A percentile compares a stretch with the other conserved stretches of the same genome.
These are phyloP conservation scores for Gymnothorax reevesii DNA, from an alignment of 2,797 vertebrate genomes.

Conservation along the genomic window DNA sequence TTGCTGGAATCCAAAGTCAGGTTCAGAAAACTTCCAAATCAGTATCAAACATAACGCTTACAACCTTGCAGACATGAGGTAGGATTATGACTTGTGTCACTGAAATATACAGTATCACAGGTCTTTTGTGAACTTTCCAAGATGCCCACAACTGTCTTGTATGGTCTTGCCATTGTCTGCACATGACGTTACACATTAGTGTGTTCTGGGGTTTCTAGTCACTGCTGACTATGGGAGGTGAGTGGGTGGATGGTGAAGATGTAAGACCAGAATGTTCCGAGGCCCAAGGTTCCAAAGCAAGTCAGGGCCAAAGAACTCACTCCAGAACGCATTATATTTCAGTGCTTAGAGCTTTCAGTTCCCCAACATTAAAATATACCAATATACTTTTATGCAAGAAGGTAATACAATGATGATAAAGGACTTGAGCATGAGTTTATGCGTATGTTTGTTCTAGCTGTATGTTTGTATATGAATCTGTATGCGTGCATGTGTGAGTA, in stretches of 20 bases:
- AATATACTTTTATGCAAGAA: neutral
- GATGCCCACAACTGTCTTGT: neutral
- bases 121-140: neutral
- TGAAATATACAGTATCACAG: neutral
- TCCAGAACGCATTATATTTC: neutral
- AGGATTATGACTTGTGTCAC: neutral
- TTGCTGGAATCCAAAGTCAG: neutral
- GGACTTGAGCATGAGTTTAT: too few relatives aligned
- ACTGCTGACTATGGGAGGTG: neutral
- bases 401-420: too few relatives aligned
- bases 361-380: neutral
- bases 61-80: neutral
- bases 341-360: neutral
- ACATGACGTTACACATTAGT: neutral
- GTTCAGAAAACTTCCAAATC: neutral
- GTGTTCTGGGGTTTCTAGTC: neutral
- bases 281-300: constrained; percentile 12
- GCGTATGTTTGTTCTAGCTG: too few relatives aligned
- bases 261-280: constrained; percentile 34
- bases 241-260: constrained; percentile 19
- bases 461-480: too few relatives aligned
- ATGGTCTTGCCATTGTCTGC: neutral
- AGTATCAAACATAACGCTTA: neutral
- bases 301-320: neutral
- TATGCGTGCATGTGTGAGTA: neutral